Conservation (phyloP, 2,797 vertebrate species). For the Dryobates pubescens region DNA sequence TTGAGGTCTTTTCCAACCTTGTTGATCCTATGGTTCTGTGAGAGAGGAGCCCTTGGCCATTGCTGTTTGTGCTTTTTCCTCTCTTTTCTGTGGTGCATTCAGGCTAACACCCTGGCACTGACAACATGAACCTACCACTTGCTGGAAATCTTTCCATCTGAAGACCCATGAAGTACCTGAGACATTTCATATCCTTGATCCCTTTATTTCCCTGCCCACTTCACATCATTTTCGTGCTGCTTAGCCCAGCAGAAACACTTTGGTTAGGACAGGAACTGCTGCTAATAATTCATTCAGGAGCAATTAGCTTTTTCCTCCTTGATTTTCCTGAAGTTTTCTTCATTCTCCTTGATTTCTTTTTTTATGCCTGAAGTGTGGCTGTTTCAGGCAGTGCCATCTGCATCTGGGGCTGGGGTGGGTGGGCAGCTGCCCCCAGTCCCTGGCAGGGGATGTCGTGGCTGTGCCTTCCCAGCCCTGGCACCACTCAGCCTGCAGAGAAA, state of each 20-base stretch:
- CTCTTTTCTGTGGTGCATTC: no score
- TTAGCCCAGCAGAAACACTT: neutral
- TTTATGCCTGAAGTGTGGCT: neutral
- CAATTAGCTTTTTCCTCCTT: neutral
- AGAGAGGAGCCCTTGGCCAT: no score
- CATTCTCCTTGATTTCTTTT: neutral
- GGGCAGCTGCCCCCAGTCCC: neutral
- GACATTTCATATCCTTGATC: neutral
- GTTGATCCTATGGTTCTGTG: no score
- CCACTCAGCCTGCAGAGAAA: rapidly evolving
- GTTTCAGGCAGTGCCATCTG: neutral
- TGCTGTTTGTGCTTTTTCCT: no score
- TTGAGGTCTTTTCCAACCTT: no score
- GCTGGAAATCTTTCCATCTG: no score
- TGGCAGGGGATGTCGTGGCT: rapidly evolving
- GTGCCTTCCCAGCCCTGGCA: rapidly evolving
- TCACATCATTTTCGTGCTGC: neutral
- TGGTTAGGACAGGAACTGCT: neutral
- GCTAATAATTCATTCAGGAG: neutral
- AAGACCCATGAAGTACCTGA: no score
- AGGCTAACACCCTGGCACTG: no score
- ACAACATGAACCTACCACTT: no score
- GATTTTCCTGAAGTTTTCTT: neutral
- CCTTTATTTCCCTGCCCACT: neutral
- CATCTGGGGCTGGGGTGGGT: rapidly evolving